Conservation (phyloP, 2,888 invertebrate genomes). For the Selenia dentaria region DNA sequence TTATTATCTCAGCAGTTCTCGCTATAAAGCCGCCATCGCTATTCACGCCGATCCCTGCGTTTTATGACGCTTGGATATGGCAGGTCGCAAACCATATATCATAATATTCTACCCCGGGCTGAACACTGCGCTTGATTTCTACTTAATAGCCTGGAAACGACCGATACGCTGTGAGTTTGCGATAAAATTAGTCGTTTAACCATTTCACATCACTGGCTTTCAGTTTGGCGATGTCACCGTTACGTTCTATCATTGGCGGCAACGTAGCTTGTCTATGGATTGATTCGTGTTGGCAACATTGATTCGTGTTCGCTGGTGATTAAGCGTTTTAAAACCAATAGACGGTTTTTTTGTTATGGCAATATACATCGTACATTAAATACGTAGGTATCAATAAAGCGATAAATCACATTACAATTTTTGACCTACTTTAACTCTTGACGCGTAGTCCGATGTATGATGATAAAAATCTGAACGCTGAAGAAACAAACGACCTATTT, state of each 20-base stretch:
- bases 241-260: conserved; percentile 30
- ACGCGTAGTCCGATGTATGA: too few relatives aligned
- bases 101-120: conserved; percentile 44
- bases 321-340: too few relatives aligned
- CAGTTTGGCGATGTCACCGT: conserved; percentile 24
- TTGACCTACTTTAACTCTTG: too few relatives aligned
- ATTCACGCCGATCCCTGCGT: conserved; percentile 44
- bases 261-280: conserved; percentile 8
- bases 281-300: too few relatives aligned
- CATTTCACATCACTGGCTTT: conserved; percentile 31
- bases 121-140: conserved; percentile 53
- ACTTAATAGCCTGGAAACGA: conserved; percentile 53
- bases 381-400: too few relatives aligned
- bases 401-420: too few relatives aligned
- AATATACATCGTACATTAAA: too few relatives aligned
- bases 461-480: too few relatives aligned
- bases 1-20: conserved; percentile 48
- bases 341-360: too few relatives aligned
- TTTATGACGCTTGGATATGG: conserved; percentile 47
- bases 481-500: too few relatives aligned
- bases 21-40: conserved; percentile 40
- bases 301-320: too few relatives aligned
- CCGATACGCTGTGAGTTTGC: conserved; percentile 34
- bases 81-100: conserved; percentile 43
- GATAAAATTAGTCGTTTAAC: conserved; percentile 35